phyloP scores from a whole-genome alignment of 1,140 invertebrate genomes.

The Callitettix versicolor region DNA sequence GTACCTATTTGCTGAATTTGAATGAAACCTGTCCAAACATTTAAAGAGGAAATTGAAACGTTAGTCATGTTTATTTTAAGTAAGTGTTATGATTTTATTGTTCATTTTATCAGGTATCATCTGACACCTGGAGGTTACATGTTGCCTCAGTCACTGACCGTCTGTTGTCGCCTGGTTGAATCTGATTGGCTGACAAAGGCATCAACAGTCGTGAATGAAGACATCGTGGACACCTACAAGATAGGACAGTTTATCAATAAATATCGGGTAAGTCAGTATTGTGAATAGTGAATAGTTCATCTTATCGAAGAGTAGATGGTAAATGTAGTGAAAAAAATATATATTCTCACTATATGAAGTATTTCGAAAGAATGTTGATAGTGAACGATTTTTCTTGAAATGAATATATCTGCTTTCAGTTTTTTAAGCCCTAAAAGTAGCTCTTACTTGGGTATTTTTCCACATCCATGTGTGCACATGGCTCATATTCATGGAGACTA shows the following conservation, averaged over 20 bases:
- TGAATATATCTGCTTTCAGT: too few species aligned
- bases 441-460: too few species aligned
- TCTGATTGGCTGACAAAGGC: conserved; percentile 25
- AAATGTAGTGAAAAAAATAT: too few species aligned
- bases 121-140: conserved; percentile 30
- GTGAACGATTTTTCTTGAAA: too few species aligned
- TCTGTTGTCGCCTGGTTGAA: conserved; percentile 30
- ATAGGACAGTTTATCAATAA: conserved; percentile 39
- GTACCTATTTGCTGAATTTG: background rate
- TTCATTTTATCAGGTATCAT: conserved; percentile 22
- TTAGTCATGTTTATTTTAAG: background rate
- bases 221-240: conserved; percentile 29
- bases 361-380: too few species aligned
- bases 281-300: too few species aligned
- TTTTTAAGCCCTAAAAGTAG: too few species aligned
- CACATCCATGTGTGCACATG: too few species aligned
- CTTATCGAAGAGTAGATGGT: too few species aligned
- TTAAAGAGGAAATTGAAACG: background rate
- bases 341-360: too few species aligned
- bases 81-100: conserved; percentile 19
- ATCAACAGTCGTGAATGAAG: conserved; percentile 27
- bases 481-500: too few species aligned
- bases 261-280: conserved; percentile 34
- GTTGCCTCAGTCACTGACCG: conserved; percentile 33
- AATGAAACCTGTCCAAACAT: background rate